Percentiles rank a stretch among this genome's conserved stretches.
Evolutionary conservation across 2,797 vertebrate species (phyloP).

Genomic region (Brachyrhaphis roseni): DNA sequence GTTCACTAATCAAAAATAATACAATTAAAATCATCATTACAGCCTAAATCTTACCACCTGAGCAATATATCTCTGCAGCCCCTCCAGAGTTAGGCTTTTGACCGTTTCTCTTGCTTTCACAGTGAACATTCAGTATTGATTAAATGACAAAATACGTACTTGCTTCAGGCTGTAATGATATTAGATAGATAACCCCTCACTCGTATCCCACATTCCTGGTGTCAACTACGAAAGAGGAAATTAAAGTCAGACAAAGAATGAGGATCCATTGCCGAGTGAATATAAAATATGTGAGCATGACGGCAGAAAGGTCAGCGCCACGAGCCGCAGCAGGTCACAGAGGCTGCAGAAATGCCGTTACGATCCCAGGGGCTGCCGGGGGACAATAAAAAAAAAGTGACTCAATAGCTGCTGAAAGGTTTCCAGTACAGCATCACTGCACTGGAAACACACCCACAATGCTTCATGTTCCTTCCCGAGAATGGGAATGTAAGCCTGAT

Average conservation of each 20-base stretch:
- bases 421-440: slow-evolving; percentile 34
- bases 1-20: too few relatives aligned
- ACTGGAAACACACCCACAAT: slow-evolving; percentile 25
- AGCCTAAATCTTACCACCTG: background rate
- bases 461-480: slow-evolving; percentile 28
- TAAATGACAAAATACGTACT: background rate
- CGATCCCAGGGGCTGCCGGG: slow-evolving; percentile 45
- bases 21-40: too few relatives aligned
- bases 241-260: slow-evolving; percentile 29
- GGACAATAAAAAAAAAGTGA: slow-evolving; percentile 26
- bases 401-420: slow-evolving; percentile 28
- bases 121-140: slow-evolving; percentile 22
- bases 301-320: slow-evolving; percentile 63
- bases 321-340: slow-evolving; percentile 36
- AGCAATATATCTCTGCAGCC: background rate
- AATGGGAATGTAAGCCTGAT: slow-evolving; percentile 19
- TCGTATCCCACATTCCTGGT: slow-evolving; percentile 22
- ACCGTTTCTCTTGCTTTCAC: background rate
- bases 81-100: background rate
- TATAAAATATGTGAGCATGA: slow-evolving; percentile 51
- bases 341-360: slow-evolving; percentile 50
- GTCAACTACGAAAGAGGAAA: slow-evolving; percentile 30
- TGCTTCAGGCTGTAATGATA: background rate
- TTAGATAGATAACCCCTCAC: slow-evolving; percentile 18
- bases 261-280: slow-evolving; percentile 40